These are phyloP conservation scores for Coenonympha glycerion DNA, from an alignment of 2,888 invertebrate genomes.

Conservation along the genomic window DNA sequence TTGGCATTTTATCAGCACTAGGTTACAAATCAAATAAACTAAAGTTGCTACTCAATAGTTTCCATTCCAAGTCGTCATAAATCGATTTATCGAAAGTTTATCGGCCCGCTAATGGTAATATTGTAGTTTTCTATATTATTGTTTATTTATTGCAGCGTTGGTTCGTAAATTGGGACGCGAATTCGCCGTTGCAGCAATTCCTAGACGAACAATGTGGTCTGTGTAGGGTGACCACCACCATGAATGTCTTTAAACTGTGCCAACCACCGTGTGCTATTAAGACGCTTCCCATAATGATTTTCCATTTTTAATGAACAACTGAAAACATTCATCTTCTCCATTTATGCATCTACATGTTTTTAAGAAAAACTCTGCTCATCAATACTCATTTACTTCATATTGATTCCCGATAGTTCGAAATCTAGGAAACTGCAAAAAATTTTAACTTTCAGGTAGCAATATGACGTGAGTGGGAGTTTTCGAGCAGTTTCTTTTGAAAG, in stretches of 20 bases:
- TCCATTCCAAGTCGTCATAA: background rate
- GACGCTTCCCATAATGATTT: background rate
- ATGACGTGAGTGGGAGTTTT: no score
- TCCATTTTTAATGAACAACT: background rate
- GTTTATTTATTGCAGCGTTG: constrained; percentile 3
- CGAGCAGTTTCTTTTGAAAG: no score
- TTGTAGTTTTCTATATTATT: constrained; percentile 4
- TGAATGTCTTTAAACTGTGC: no score
- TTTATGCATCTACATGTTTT: no score
- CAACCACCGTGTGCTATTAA: background rate
- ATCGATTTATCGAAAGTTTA: constrained; percentile 6
- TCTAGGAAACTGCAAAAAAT: no score
- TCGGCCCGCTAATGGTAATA: background rate
- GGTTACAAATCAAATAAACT: background rate
- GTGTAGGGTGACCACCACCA: constrained; percentile 8
- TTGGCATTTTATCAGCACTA: background rate
- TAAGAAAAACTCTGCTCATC: no score
- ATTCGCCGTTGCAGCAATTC: constrained; percentile 14
- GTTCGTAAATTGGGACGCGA: constrained; percentile 16
- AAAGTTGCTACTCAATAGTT: background rate
- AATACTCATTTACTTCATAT: no score
- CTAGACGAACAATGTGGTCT: constrained; percentile 13
- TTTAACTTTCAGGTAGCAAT: no score
- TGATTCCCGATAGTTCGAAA: no score
- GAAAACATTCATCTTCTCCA: no score